Percentiles rank a stretch among this genome's conserved stretches.
Conservation (phyloP, 2,113 vertebrate genomes). For the Pongo pygmaeus region DNA sequence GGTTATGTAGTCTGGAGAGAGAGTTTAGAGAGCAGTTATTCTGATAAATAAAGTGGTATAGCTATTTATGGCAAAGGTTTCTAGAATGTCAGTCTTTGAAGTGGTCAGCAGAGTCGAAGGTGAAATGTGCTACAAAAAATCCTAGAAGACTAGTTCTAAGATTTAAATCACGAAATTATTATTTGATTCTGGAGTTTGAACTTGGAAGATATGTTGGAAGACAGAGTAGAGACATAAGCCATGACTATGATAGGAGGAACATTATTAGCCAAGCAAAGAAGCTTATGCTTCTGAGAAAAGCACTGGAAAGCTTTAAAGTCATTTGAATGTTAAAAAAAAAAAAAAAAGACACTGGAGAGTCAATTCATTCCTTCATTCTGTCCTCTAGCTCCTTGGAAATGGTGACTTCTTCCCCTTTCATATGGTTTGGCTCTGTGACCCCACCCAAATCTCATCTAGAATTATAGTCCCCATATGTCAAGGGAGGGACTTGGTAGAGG, state of each 20-base stretch:
- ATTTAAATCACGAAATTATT: neutral
- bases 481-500: too few relatives aligned
- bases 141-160: neutral
- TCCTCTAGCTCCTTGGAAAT: neutral
- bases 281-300: neutral
- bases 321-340: neutral
- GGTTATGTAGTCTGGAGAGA: neutral
- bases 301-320: neutral
- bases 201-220: rapidly evolving
- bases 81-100: neutral
- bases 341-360: neutral
- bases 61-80: neutral
- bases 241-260: rapidly evolving
- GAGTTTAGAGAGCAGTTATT: neutral
- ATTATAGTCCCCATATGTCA: too few relatives aligned
- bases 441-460: too few relatives aligned
- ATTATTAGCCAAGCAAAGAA: rapidly evolving
- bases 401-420: neutral
- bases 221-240: neutral
- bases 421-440: too few relatives aligned
- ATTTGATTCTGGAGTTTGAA: neutral
- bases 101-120: neutral
- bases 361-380: neutral
- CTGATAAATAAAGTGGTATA: neutral
- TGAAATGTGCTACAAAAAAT: neutral